These are phyloP conservation scores for Globicephala melas DNA, from an alignment of 2,113 vertebrate genomes.

Conservation along the genomic window DNA sequence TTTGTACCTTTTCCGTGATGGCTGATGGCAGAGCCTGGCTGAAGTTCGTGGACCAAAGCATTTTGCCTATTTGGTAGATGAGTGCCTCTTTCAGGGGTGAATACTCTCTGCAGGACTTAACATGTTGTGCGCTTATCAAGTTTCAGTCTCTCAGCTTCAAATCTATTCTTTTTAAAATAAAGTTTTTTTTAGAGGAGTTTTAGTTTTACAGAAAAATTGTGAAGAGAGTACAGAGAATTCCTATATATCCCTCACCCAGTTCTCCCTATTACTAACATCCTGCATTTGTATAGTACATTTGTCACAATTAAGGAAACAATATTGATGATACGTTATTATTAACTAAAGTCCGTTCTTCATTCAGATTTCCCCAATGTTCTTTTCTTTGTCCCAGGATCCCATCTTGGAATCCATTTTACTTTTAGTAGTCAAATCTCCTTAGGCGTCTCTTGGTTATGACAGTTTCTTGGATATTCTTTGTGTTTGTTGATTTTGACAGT, in stretches of 20 bases:
- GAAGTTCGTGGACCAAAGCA: neutral
- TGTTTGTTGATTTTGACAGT: neutral
- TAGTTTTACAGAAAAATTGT: neutral
- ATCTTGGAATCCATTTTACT: neutral
- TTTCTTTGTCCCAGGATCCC: neutral
- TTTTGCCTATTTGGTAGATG: neutral
- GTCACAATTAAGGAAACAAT: neutral
- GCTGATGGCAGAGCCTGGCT: neutral
- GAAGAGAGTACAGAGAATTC: neutral
- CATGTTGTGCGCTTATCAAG: neutral
- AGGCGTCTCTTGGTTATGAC: neutral
- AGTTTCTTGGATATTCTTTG: neutral
- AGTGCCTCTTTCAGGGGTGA: neutral
- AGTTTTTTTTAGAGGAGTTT: neutral
- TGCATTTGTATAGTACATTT: neutral
- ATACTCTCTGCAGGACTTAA: neutral
- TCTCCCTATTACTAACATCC: neutral
- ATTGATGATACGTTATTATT: neutral
- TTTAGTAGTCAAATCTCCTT: neutral
- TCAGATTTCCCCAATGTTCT: neutral
- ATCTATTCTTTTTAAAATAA: neutral
- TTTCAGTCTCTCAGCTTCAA: neutral
- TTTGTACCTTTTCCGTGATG: neutral
- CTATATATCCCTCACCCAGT: neutral
- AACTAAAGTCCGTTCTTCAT: neutral